Percentiles rank a stretch among this genome's conserved stretches.
These are phyloP conservation scores for Oncopeltus fasciatus DNA, from an alignment of 1,140 invertebrate genomes.

Conservation along the genomic window DNA sequence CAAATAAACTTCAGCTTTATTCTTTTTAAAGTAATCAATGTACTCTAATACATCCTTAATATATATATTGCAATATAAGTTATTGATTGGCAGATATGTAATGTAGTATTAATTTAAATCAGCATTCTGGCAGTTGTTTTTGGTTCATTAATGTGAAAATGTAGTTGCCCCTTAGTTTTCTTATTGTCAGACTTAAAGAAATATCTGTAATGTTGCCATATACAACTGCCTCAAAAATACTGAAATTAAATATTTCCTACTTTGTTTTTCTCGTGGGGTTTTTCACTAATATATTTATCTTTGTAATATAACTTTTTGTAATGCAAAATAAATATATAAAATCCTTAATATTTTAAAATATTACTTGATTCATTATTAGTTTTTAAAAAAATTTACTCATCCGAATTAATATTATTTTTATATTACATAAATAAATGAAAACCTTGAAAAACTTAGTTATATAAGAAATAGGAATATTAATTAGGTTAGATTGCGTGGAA, in stretches of 20 bases:
- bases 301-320: too few species aligned
- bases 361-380: background rate
- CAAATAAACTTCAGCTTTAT: too few species aligned
- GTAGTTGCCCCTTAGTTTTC: background rate
- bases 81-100: background rate
- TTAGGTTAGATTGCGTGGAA: constrained; percentile 1
- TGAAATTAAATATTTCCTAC: too few species aligned
- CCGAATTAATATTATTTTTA: too few species aligned
- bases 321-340: too few species aligned
- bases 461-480: constrained; percentile 3
- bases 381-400: background rate
- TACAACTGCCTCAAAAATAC: background rate
- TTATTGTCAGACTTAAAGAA: background rate
- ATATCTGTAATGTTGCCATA: background rate
- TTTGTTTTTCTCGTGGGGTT: too few species aligned
- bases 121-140: background rate
- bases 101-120: background rate
- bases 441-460: background rate
- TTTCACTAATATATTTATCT: too few species aligned
- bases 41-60: too few species aligned
- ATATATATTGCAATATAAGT: too few species aligned
- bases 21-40: too few species aligned
- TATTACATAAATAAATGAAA: too few species aligned
- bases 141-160: background rate
- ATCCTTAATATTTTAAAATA: too few species aligned